These are phyloP conservation scores for Epicampocera succincta DNA, from an alignment of 2,888 invertebrate species.

Conservation along the genomic window DNA sequence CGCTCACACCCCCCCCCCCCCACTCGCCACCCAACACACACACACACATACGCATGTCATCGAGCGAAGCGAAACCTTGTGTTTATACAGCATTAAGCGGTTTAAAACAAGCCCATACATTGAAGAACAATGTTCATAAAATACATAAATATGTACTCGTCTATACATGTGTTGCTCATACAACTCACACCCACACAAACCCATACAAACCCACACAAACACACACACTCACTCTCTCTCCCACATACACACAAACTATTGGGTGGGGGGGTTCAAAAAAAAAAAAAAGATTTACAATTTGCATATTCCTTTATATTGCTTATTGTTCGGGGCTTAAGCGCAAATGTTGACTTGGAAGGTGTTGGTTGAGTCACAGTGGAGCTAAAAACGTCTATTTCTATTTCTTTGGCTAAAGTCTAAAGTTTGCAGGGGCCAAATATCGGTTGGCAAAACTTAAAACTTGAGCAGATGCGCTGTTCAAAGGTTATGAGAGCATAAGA, in stretches of 20 bases:
- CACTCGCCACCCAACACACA: too few species aligned
- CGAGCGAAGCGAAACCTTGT: slow-evolving; percentile 26
- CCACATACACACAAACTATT: not conserved
- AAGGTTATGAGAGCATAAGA: too few species aligned
- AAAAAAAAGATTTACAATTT: slow-evolving; percentile 38
- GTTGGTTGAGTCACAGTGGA: not conserved
- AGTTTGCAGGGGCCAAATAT: not conserved
- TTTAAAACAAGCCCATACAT: slow-evolving; percentile 1
- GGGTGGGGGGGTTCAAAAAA: slow-evolving; percentile 6
- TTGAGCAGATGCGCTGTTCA: too few species aligned
- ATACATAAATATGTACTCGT: too few species aligned
- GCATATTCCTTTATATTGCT: slow-evolving; percentile 57
- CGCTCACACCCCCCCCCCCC: too few species aligned
- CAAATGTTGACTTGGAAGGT: not conserved
- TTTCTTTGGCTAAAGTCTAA: not conserved
- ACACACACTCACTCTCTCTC: too few species aligned
- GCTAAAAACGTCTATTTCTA: not conserved
- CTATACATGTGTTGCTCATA: not conserved
- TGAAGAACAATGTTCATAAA: not conserved
- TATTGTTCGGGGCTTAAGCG: slow-evolving; percentile 37
- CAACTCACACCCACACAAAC: not conserved
- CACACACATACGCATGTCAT: too few species aligned
- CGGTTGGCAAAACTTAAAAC: too few species aligned
- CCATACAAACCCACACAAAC: not conserved
- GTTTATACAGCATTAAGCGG: slow-evolving; percentile 40